Conservation (phyloP, 2,113 vertebrate genomes). For the Sphyrna mokarran region DNA sequence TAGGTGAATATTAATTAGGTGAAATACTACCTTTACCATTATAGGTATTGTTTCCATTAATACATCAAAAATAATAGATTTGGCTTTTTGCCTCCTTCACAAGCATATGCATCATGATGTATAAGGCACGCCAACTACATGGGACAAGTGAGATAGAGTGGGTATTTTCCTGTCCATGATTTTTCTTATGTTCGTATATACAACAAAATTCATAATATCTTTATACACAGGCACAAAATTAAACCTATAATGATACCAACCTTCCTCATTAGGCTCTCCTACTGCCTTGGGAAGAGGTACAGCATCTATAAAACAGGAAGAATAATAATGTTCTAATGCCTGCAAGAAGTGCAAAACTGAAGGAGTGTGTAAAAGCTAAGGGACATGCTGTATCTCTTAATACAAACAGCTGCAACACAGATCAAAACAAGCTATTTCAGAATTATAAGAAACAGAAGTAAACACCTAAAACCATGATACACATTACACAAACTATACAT, state of each 20-base stretch:
- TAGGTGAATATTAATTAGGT: not conserved
- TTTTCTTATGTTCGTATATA: not conserved
- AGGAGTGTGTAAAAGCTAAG: not conserved
- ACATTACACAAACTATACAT: not conserved
- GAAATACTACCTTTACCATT: not conserved
- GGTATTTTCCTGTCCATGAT: not conserved
- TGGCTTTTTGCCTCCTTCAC: not conserved
- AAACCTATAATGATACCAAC: slow-evolving; percentile 6
- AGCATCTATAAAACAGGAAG: slow-evolving; percentile 39
- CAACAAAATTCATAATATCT: not conserved
- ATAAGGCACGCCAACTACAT: not conserved
- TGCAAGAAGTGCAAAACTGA: not conserved
- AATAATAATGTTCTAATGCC: not conserved
- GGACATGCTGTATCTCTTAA: not conserved
- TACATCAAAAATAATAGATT: not conserved
- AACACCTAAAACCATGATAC: not conserved
- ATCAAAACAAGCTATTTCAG: not conserved
- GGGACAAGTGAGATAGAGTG: not conserved
- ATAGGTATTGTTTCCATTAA: not conserved
- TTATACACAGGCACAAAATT: not conserved
- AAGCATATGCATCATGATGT: too few species aligned
- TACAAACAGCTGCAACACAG: not conserved
- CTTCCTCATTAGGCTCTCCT: slow-evolving; percentile 38
- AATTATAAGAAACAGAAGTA: not conserved
- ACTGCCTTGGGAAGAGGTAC: slow-evolving; percentile 41